phyloP scores from a whole-genome alignment of 2,888 invertebrate genomes.

The Parthenolecanium corni region DNA sequence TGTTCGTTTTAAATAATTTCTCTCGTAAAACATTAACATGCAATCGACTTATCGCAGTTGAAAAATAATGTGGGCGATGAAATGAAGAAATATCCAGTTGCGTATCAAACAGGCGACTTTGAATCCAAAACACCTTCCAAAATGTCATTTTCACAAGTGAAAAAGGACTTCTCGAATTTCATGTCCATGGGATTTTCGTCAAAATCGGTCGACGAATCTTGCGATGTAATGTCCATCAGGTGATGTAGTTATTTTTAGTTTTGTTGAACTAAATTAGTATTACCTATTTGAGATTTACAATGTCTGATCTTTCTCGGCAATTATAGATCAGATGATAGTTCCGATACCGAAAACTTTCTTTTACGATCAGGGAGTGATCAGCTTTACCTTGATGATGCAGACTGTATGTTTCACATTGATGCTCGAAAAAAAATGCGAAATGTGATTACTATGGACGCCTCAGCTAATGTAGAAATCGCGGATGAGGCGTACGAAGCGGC shows the following conservation, averaged over 20 bases:
- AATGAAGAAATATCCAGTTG: neutral
- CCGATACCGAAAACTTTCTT: conserved; percentile 62
- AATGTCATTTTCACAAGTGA: conserved; percentile 8
- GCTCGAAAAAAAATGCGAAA: conserved; percentile 8
- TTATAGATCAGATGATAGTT: conserved; percentile 54
- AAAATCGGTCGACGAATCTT: conserved; percentile 52
- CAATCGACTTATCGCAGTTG: too few species aligned
- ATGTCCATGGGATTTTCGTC: conserved; percentile 27
- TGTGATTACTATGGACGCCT: conserved; percentile 7
- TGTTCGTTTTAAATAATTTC: too few species aligned
- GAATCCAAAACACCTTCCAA: too few species aligned
- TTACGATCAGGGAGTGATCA: conserved; percentile 15
- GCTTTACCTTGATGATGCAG: conserved; percentile 40
- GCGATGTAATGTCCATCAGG: conserved; percentile 60
- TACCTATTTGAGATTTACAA: neutral
- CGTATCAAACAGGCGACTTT: too few species aligned
- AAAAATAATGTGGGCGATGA: neutral
- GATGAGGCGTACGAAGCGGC: conserved; percentile 61
- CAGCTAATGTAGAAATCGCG: conserved; percentile 53
- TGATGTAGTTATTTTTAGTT: conserved; percentile 27
- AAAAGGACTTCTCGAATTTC: conserved; percentile 17
- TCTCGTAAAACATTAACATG: too few species aligned
- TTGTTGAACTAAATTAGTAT: conserved; percentile 3
- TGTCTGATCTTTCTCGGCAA: too few species aligned
- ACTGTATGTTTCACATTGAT: conserved; percentile 48